These are phyloP conservation scores for Tricholaema leucomelas DNA, from an alignment of 2,113 vertebrate genomes.

Conservation along the genomic window DNA sequence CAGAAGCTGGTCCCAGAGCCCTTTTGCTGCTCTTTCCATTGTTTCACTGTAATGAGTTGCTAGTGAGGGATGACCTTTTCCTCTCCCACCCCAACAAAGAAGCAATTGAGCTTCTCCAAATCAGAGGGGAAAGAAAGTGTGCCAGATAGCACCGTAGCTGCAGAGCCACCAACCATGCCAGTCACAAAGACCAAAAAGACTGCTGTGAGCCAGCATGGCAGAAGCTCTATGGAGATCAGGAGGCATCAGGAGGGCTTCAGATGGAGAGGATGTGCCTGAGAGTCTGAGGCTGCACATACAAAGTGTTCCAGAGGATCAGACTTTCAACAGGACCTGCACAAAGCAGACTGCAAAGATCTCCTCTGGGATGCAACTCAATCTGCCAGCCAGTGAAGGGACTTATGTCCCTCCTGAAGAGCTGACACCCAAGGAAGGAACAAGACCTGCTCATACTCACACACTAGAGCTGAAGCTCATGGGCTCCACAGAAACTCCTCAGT, in stretches of 20 bases:
- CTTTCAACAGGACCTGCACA: background rate
- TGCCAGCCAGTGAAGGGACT: background rate
- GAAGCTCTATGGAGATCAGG: background rate
- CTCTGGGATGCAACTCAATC: background rate
- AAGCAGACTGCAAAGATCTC: background rate
- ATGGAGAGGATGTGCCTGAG: rapidly evolving
- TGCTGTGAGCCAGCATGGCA: rapidly evolving
- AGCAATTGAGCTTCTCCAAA: constrained; percentile 12
- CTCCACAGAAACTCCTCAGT: background rate
- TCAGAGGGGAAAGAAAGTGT: background rate
- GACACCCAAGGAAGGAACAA: background rate
- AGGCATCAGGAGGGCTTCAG: background rate
- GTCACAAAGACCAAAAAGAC: background rate
- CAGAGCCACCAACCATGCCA: background rate
- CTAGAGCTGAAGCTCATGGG: background rate
- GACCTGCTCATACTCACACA: background rate
- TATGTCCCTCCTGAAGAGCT: background rate
- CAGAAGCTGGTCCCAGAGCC: background rate
- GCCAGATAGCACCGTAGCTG: background rate
- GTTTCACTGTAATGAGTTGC: constrained; percentile 51
- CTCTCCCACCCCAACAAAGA: constrained; percentile 40
- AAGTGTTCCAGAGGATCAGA: rapidly evolving
- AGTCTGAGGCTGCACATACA: background rate
- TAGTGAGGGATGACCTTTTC: constrained; percentile 48
- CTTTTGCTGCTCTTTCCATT: constrained; percentile 52